Percentiles rank a stretch among this genome's conserved stretches.
phyloP scores from a whole-genome alignment of 2,113 vertebrate species.

The Pampusana beccarii region DNA sequence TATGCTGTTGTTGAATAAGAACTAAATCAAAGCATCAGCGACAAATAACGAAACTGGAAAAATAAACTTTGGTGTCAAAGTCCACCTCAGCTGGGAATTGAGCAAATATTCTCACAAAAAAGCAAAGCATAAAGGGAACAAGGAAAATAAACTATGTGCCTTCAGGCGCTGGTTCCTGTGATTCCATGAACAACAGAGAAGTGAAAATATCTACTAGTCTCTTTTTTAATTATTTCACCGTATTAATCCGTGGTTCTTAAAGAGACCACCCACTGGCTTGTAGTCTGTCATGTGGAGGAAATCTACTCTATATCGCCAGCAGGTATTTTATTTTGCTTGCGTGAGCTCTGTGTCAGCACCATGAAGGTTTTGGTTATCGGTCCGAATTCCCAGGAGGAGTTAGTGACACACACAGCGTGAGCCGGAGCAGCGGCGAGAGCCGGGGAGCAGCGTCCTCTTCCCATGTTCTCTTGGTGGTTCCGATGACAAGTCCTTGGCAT shows the following conservation, averaged over 20 bases:
- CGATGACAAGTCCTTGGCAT: constrained; percentile 60
- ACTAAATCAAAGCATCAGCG: not conserved
- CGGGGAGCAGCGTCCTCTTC: not conserved
- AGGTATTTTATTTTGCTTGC: not conserved
- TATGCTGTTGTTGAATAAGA: not conserved
- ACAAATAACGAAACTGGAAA: not conserved
- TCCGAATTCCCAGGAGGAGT: not conserved
- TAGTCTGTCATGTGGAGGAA: not conserved
- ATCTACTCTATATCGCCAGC: not conserved
- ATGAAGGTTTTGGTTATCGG: not conserved
- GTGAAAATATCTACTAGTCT: not conserved
- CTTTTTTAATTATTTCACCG: not conserved
- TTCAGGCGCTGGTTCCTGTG: not conserved
- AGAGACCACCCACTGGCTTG: not conserved
- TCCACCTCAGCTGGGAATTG: not conserved
- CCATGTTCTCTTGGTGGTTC: not conserved
- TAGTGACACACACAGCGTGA: not conserved
- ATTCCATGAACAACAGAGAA: not conserved
- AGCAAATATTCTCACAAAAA: not conserved
- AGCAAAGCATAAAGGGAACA: not conserved
- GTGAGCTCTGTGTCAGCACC: not conserved
- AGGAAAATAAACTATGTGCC: constrained; percentile 9
- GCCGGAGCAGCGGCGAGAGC: not conserved
- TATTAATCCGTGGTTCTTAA: not conserved
- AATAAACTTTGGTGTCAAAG: constrained; percentile 13